Conservation (phyloP, 64 coral and sea anemone genomes). For the Catalaphyllia jardinei region DNA sequence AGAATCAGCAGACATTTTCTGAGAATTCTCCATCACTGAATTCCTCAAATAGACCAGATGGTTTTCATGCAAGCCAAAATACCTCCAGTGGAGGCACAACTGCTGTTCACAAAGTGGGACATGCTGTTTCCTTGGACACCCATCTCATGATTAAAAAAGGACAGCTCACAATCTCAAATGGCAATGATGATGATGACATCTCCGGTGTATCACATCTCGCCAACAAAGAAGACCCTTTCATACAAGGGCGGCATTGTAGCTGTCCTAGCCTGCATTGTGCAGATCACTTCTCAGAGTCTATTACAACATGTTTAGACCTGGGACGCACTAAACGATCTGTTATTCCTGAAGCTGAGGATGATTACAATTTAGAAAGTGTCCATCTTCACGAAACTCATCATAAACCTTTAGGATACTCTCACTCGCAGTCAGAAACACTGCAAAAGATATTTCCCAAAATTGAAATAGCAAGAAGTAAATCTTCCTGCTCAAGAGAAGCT, state of each 20-base stretch:
- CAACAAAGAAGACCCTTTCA: constrained; percentile 52
- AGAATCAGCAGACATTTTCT: neutral
- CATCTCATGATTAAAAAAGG: constrained; percentile 12
- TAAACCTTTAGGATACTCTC: neutral
- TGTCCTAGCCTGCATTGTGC: constrained; percentile 64
- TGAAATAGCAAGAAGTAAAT: neutral
- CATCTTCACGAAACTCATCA: neutral
- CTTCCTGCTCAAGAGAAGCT: neutral
- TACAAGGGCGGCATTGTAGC: constrained; percentile 72
- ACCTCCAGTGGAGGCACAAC: neutral
- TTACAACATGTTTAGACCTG: constrained; percentile 51
- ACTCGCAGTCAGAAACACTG: constrained; percentile 4
- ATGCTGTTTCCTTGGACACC: constrained; percentile 64
- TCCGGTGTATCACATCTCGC: neutral
- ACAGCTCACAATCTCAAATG: neutral
- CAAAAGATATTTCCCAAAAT: neutral
- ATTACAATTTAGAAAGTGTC: neutral
- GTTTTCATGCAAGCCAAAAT: neutral
- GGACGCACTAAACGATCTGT: constrained; percentile 20
- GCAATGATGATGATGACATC: neutral
- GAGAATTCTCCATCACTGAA: neutral
- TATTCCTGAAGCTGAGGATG: neutral
- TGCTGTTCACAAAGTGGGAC: constrained; percentile 4
- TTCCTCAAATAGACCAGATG: neutral
- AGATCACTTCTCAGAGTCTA: constrained; percentile 52